Base-by-base conservation (phyloP, 2,888 invertebrate species). In the Lampropteryx suffumata region DNA sequence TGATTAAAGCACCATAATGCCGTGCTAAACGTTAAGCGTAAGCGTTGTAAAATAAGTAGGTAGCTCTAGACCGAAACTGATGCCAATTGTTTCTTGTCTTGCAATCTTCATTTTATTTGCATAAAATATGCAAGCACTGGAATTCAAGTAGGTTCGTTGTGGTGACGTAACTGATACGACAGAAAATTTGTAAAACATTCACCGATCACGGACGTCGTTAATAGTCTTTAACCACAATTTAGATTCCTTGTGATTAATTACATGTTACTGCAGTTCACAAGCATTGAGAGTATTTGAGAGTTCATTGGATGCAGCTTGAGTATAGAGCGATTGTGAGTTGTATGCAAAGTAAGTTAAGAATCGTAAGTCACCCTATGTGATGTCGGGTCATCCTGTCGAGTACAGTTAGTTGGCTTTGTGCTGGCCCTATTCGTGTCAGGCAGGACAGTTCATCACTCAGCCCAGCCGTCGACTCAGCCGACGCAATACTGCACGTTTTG, bases 151-250 rank as follows among this genome's bases (percentile, higher is more conserved):
- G 73, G 75, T 82, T 79, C 70, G 77, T 66, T 70, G 69, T 70
- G 63, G 68, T 81, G 82, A 84, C 81, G 86, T 79, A 86, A 87
- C 77, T 57, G 65, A 70, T 76, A 69, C 76, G 71, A 68, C 73
- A 69, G 62, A 72, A 81, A 83, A 84, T 82, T 84, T 78, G 86
- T 83, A 84, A 85, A 83, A 79, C 82, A 71, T 78, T 76, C 81
- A 76, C 65, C 68, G 71, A 76, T 75, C 71, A 66, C 76, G 76
- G 81, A 79, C 81, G 71, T 79, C 72, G 78, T 79, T 82, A 78
- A 79, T 74, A 76, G 75, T 74, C 74, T 78, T 81, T 83, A 80
- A 66, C 69, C 69, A 73, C 77, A 72, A 84, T 84, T 84, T 80
- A 72, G 72, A 85, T 83, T 83, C 79, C 64, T 68, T 53, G 73